Evolutionary conservation across 2,113 vertebrate species (phyloP), one percentile per base, ranked within the genome.

Genomic region (Amia ocellicauda): DNA sequence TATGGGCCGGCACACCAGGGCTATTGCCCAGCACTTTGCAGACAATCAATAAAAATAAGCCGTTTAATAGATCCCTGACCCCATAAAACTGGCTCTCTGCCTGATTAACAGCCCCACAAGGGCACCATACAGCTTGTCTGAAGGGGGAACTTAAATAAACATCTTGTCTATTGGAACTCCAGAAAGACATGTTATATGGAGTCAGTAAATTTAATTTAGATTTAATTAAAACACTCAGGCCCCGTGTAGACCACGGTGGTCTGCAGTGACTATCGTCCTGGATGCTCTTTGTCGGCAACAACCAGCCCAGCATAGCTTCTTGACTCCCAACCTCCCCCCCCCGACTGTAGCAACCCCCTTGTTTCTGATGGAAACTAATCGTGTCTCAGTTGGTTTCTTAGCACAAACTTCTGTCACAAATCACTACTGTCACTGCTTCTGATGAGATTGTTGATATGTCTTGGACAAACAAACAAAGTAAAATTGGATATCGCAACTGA

Each of bases 21-120:
- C 31, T 69, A 62, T 53, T 58, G 58, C 59, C 65, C 2, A 73
- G 61, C 68, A 61, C 74, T 77, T 64, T 66, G 55, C 40, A 40
- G 63, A 59, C 62, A 41, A 62, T 80, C 71, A 79, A 80, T 81
- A 78, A 78, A 72, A 76, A 72, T 64, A 77, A 73, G 62, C 20
- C 23, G 1, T 43, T 29, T 76, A 64, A 74, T 51, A 65, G 52
- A 67, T 42, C 53, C 42, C 60, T 58, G 55, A 65, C 29, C 57
- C 55, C 29, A 31, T 83, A 72, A 82, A 79, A 65, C 57, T 50
- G 26, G 23, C 71, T 72, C 60, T 78, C 56, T 4, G n/a, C 63
- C 66, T 71, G 63, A 81, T 75, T 47, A 73, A 63, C 29, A 59
- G 57, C 68, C 65, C 24, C 55, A 57, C 29, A 40, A 50, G 17